Percentiles rank a stretch among this genome's conserved stretches.
Evolutionary conservation across 1,140 invertebrate genomes (phyloP).

Genomic region (Trichogramma pretiosum): DNA sequence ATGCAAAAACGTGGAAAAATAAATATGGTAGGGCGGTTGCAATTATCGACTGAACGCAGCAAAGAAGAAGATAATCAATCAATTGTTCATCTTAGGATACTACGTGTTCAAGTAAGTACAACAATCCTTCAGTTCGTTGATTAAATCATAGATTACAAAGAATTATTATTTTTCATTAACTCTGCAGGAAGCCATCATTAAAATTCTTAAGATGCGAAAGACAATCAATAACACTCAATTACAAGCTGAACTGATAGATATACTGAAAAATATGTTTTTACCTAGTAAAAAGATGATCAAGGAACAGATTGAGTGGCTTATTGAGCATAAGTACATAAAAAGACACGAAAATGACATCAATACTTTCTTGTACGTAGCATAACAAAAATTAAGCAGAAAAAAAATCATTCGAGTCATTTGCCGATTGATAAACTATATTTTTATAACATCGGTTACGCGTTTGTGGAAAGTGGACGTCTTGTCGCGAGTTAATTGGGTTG

Average conservation of each 20-base stretch:
- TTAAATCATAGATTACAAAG: not conserved
- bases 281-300: constrained; percentile 99
- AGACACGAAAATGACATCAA: constrained; percentile 96
- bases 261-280: constrained; percentile 98
- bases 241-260: constrained; percentile 94
- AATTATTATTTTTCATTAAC: no score
- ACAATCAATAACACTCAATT: constrained; percentile 86
- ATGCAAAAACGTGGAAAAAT: constrained; percentile 85
- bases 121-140: no score
- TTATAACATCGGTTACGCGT: constrained; percentile 21
- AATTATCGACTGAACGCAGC: constrained; percentile 88
- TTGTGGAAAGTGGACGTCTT: no score
- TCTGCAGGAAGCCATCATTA: constrained; percentile 90
- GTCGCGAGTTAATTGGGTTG: no score
- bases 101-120: constrained; percentile 64
- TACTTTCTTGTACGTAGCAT: constrained; percentile 97
- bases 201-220: constrained; percentile 97
- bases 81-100: constrained; percentile 89
- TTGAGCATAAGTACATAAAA: constrained; percentile 96
- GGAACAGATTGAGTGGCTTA: constrained; percentile 98
- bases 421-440: constrained; percentile 16
- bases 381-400: constrained; percentile 34
- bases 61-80: constrained; percentile 96
- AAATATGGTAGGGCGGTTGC: constrained; percentile 88
- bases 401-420: constrained; percentile 15